Evolutionary conservation across 2,797 vertebrate species (phyloP).

Genomic region (Acrossocheilus wenchowensis): DNA sequence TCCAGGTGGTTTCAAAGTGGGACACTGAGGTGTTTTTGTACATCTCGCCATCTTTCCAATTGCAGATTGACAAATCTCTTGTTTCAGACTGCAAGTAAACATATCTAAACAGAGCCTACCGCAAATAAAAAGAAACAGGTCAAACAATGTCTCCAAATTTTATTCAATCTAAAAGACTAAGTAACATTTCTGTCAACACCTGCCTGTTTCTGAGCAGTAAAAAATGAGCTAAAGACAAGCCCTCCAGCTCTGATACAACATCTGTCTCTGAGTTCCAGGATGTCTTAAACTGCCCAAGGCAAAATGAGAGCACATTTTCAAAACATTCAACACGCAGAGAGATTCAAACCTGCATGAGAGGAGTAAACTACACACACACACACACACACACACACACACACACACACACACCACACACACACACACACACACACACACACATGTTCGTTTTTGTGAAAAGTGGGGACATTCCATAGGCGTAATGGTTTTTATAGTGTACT

Average conservation of each 20-base stretch:
- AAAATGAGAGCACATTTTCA: slow-evolving; percentile 46
- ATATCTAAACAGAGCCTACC: background rate
- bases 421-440: too few species aligned
- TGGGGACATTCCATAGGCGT: too few species aligned
- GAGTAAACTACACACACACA: background rate
- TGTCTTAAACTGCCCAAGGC: slow-evolving; percentile 54
- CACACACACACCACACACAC: too few species aligned
- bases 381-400: slow-evolving; percentile 12
- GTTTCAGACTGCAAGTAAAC: slow-evolving; percentile 10
- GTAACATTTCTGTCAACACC: background rate
- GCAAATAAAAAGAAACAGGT: slow-evolving; percentile 5
- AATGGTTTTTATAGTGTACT: too few species aligned
- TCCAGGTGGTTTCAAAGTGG: slow-evolving; percentile 34
- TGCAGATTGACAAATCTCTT: background rate
- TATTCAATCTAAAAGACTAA: background rate
- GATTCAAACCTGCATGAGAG: background rate
- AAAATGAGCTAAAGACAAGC: slow-evolving; percentile 37
- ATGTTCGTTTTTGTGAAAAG: too few species aligned
- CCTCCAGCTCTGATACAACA: slow-evolving; percentile 50
- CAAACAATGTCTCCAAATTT: background rate
- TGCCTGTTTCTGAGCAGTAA: slow-evolving; percentile 18
- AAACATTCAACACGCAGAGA: slow-evolving; percentile 38
- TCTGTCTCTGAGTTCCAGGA: slow-evolving; percentile 48
- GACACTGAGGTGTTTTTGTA: slow-evolving; percentile 17
- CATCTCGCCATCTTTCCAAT: background rate